Conservation (phyloP, 2,113 vertebrate genomes). For the Periophthalmus modestus region DNA sequence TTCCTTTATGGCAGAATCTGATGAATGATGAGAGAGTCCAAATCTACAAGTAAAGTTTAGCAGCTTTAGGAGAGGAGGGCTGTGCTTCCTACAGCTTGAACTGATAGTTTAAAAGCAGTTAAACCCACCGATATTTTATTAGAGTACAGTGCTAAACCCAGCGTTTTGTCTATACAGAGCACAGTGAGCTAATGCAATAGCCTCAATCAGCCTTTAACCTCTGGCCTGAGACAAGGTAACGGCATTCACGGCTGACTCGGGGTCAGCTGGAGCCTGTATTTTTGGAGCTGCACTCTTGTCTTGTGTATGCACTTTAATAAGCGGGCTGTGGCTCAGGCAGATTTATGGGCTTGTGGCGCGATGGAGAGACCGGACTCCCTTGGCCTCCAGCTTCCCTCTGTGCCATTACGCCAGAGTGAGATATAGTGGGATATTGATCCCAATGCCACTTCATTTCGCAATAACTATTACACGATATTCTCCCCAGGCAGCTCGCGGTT, state of each 20-base stretch:
- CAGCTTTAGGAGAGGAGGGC: neutral
- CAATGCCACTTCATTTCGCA: conserved; percentile 95
- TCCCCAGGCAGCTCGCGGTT: conserved; percentile 68
- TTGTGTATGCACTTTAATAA: conserved; percentile 93
- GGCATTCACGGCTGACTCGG: conserved; percentile 60
- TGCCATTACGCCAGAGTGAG: conserved; percentile 94
- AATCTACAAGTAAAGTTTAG: conserved; percentile 45
- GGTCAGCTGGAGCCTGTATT: conserved; percentile 73
- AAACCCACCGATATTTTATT: conserved; percentile 18
- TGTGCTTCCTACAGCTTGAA: neutral
- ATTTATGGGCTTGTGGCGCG: conserved; percentile 96
- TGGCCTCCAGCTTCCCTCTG: conserved; percentile 93
- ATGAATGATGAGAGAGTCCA: conserved; percentile 49
- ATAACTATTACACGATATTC: conserved; percentile 94
- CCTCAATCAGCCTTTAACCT: conserved; percentile 62
- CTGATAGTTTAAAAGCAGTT: neutral
- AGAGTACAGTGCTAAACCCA: conserved; percentile 32
- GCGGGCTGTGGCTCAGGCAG: conserved; percentile 87
- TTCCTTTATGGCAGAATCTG: conserved; percentile 46
- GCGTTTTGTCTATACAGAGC: conserved; percentile 24
- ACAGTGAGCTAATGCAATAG: conserved; percentile 26
- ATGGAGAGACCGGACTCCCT: conserved; percentile 92
- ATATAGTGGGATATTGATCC: conserved; percentile 98
- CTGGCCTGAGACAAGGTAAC: conserved; percentile 61
- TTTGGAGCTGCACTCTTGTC: conserved; percentile 78